phyloP scores from a whole-genome alignment of 92 coral and sea anemone genomes.

The Metridium senile region DNA sequence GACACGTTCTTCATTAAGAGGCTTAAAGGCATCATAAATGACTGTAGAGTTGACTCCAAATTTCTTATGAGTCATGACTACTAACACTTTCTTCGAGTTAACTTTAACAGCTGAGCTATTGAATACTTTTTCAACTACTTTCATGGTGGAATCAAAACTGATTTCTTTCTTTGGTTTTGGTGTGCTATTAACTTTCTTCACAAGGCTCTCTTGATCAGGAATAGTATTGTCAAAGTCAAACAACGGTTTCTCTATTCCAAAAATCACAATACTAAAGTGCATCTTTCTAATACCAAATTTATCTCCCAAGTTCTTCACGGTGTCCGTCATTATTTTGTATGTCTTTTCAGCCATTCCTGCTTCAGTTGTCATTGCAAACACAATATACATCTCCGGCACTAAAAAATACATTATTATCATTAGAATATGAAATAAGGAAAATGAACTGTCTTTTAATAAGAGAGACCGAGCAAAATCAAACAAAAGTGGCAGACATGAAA shows the following conservation, averaged over 20 bases:
- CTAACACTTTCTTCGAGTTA: slow-evolving; percentile 30
- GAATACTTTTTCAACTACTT: slow-evolving; percentile 33
- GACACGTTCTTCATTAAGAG: slow-evolving; percentile 27
- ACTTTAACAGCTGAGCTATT: slow-evolving; percentile 19
- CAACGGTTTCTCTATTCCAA: slow-evolving; percentile 20
- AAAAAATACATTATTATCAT: too few species aligned
- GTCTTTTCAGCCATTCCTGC: slow-evolving; percentile 9
- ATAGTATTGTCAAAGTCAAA: slow-evolving; percentile 26
- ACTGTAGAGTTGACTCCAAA: slow-evolving; percentile 6
- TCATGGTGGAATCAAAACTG: slow-evolving; percentile 20
- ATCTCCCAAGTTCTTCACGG: slow-evolving; percentile 24
- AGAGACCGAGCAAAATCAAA: too few species aligned
- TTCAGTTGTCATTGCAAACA: slow-evolving; percentile 31
- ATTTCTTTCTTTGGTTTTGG: slow-evolving; percentile 8
- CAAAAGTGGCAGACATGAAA: too few species aligned
- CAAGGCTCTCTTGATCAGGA: slow-evolving; percentile 18
- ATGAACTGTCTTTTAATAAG: too few species aligned
- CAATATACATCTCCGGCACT: slow-evolving; percentile 35
- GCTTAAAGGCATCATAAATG: slow-evolving; percentile 18
- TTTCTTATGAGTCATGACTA: slow-evolving; percentile 20
- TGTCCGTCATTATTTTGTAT: slow-evolving; percentile 30
- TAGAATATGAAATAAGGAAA: too few species aligned
- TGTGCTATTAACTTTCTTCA: slow-evolving; percentile 10
- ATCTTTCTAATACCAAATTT: slow-evolving; percentile 21
- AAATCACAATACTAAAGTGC: slow-evolving; percentile 18